These are phyloP conservation scores for Melanostigma gelatinosum DNA, from an alignment of 2,113 vertebrate species.

Conservation along the genomic window DNA sequence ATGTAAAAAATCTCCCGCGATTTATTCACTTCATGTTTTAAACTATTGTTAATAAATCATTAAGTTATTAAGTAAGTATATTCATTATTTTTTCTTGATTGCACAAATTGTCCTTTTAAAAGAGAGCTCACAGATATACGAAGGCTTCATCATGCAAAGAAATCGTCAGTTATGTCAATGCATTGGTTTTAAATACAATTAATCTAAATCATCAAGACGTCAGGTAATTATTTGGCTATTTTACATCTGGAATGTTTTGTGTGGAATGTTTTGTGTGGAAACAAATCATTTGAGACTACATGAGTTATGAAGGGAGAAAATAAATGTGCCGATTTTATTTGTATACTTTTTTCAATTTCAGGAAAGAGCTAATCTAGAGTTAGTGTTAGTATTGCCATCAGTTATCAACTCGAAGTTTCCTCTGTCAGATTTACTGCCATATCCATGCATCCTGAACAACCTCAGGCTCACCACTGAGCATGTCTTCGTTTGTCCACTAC, in stretches of 20 bases:
- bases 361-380: background rate
- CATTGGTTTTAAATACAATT: background rate
- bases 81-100: background rate
- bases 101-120: too few species aligned
- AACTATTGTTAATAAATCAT: background rate
- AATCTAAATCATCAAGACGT: background rate
- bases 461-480: conserved; percentile 23
- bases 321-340: background rate
- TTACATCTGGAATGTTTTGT: too few species aligned
- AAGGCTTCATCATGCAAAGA: background rate
- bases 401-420: conserved; percentile 20
- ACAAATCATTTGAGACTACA: background rate
- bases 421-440: conserved; percentile 18
- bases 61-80: background rate
- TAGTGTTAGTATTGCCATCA: background rate
- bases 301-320: background rate
- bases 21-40: background rate
- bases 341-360: background rate
- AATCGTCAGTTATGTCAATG: background rate
- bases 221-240: background rate
- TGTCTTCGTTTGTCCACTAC: conserved; percentile 40
- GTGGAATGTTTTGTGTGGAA: background rate
- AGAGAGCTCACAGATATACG: background rate
- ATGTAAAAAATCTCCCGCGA: background rate
- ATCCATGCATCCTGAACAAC: conserved; percentile 21